These are phyloP conservation scores for Galbula dea DNA, from an alignment of 2,113 vertebrate species.

Conservation along the genomic window DNA sequence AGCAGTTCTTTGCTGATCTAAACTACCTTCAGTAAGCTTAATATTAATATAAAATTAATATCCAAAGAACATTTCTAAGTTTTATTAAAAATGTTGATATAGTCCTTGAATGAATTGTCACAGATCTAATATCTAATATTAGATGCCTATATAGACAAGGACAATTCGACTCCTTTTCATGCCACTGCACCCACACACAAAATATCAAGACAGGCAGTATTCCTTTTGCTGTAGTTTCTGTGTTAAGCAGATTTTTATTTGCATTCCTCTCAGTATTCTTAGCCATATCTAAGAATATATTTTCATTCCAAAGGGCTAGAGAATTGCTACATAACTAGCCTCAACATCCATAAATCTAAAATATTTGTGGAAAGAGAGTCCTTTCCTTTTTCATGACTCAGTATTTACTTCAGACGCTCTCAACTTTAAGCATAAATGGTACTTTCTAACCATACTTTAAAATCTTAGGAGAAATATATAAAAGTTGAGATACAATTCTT, in stretches of 20 bases:
- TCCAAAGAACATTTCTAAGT: neutral
- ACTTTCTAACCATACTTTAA: neutral
- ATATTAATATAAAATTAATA: too few relatives aligned
- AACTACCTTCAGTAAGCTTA: neutral
- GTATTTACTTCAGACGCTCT: neutral
- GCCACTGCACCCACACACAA: neutral
- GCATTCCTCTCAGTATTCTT: conserved; percentile 16
- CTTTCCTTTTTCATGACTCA: neutral
- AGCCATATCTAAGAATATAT: neutral
- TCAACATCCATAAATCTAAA: neutral
- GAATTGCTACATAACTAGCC: neutral
- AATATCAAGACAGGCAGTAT: neutral
- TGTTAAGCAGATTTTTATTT: neutral
- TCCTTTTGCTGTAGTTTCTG: neutral
- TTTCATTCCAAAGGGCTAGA: conserved; percentile 25
- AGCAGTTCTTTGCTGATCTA: neutral
- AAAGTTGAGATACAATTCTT: neutral
- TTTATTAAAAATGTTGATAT: neutral
- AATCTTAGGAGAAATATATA: neutral
- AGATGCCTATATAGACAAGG: neutral
- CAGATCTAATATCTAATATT: neutral
- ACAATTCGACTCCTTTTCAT: neutral
- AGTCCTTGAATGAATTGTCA: neutral
- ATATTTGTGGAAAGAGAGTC: neutral
- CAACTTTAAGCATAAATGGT: neutral